Percentiles rank a stretch among this genome's conserved stretches.
These are phyloP conservation scores for Notarius lentiginosus DNA, from an alignment of 2,113 vertebrate species.

Conservation along the genomic window DNA sequence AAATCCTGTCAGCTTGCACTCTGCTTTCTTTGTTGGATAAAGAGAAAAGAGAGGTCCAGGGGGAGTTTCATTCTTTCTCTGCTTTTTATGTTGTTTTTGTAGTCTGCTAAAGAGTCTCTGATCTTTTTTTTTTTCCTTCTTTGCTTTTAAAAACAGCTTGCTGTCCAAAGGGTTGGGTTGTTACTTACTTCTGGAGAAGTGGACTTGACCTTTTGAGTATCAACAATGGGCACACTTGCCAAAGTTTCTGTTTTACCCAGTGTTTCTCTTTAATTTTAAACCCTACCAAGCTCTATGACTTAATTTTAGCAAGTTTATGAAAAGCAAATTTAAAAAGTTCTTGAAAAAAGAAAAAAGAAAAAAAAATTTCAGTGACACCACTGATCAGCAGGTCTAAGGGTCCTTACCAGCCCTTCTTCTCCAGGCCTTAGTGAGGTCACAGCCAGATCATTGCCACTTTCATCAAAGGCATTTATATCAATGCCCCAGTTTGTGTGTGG, in stretches of 20 bases:
- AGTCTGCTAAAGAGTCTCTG: constrained; percentile 63
- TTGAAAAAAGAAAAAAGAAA: background rate
- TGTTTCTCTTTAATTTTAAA: background rate
- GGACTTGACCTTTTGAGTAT: constrained; percentile 14
- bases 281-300: background rate
- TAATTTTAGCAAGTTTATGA: background rate
- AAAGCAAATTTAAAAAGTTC: background rate
- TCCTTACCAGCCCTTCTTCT: constrained; percentile 95
- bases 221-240: constrained; percentile 25
- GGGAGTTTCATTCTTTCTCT: constrained; percentile 59
- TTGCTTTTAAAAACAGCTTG: constrained; percentile 64
- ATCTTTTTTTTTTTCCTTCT: constrained; percentile 56
- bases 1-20: constrained; percentile 66
- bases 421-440: constrained; percentile 92
- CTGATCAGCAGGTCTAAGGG: constrained; percentile 69
- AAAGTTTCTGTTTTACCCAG: constrained; percentile 8
- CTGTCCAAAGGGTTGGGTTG: constrained; percentile 13
- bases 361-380: background rate
- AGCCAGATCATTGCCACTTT: constrained; percentile 93
- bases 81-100: constrained; percentile 71
- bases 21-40: constrained; percentile 62
- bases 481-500: constrained; percentile 98
- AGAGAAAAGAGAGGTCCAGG: constrained; percentile 60
- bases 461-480: constrained; percentile 97
- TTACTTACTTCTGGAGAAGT: constrained; percentile 17